phyloP scores from a whole-genome alignment of 2,797 vertebrate genomes.

The Catharus ustulatus region DNA sequence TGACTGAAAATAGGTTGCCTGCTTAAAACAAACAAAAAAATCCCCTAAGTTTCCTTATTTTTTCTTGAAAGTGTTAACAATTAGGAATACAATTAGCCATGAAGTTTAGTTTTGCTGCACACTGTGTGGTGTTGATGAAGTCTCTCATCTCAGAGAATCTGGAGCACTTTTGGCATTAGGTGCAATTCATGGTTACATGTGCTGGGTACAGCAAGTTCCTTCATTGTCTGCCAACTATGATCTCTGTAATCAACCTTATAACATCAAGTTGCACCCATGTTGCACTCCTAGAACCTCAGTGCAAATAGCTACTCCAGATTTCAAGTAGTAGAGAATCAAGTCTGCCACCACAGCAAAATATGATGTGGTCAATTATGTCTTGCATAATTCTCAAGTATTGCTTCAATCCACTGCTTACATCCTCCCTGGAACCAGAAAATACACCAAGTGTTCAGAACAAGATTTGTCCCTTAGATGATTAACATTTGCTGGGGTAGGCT shows the following conservation, averaged over 20 bases:
- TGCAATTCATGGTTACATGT: accelerated
- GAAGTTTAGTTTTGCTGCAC: not conserved
- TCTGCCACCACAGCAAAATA: not conserved
- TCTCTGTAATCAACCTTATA: not conserved
- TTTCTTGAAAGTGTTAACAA: not conserved
- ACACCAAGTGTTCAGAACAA: not conserved
- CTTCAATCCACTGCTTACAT: not conserved
- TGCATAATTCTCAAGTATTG: not conserved
- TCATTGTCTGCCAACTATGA: not conserved
- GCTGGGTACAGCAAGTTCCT: not conserved
- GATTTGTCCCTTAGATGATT: not conserved
- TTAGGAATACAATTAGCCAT: not conserved
- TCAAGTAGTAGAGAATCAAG: not conserved
- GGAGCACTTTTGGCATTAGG: not conserved
- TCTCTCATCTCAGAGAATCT: not conserved
- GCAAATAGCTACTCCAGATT: not conserved
- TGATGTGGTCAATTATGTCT: not conserved
- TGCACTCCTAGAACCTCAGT: not conserved
- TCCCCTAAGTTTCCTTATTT: not conserved
- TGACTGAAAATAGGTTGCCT: not conserved
- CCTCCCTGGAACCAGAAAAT: not conserved
- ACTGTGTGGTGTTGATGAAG: not conserved
- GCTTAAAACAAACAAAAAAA: not conserved
- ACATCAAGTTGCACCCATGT: not conserved
- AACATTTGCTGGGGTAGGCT: not conserved